Evolutionary conservation across 92 coral and sea anemone genomes (phyloP).

Genomic region (Isaurus tuberculatus): DNA sequence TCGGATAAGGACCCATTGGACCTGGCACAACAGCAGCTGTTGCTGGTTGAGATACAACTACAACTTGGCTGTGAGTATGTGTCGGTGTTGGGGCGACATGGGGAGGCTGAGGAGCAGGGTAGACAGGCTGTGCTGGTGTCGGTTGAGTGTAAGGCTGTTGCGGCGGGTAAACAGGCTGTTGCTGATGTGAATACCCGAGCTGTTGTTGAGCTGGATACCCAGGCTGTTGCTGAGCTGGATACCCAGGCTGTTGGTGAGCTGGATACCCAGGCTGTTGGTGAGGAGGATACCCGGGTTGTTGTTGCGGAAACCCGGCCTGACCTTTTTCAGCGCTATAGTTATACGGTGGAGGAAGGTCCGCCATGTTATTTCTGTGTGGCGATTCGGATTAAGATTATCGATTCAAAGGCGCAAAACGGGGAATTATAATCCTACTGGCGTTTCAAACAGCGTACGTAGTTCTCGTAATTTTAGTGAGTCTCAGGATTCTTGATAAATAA

Average conservation of each 20-base stretch:
- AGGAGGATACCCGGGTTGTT: neutral
- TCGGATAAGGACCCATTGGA: constrained; percentile 52
- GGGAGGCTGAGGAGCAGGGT: constrained; percentile 2
- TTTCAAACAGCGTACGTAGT: too few species aligned
- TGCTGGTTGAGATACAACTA: constrained; percentile 42
- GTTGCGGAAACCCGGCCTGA: constrained; percentile 28
- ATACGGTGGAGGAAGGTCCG: constrained; percentile 40
- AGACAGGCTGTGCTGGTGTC: constrained; percentile 12
- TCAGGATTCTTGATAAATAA: too few species aligned
- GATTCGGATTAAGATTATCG: neutral
- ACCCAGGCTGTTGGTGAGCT: neutral
- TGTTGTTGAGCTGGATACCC: neutral
- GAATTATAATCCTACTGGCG: too few species aligned
- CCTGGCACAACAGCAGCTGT: constrained; percentile 30
- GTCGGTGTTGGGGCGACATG: neutral
- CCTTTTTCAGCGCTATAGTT: neutral
- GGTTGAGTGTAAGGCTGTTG: constrained; percentile 14
- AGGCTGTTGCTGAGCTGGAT: neutral
- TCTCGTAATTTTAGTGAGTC: too few species aligned
- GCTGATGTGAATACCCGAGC: constrained; percentile 23
- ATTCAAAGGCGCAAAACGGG: neutral
- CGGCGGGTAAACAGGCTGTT: constrained; percentile 19
- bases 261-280: neutral
- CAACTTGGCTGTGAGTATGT: neutral
- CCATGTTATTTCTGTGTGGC: constrained; percentile 27